Evolutionary conservation across 2,113 vertebrate genomes (phyloP).

Genomic region (Otocyon megalotis): DNA sequence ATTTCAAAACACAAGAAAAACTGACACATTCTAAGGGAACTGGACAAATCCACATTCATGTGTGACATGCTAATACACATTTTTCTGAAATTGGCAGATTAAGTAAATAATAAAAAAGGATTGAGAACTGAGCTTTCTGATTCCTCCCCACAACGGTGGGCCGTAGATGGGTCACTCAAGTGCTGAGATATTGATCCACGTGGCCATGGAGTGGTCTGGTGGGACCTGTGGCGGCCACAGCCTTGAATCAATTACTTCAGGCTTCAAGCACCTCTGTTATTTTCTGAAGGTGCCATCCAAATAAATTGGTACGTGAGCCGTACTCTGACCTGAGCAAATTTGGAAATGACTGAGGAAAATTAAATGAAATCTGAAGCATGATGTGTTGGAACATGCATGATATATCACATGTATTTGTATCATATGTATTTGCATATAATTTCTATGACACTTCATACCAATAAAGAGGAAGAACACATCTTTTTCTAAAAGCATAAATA

Average conservation of each 20-base stretch:
- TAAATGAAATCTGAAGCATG: not conserved
- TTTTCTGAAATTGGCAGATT: conserved; percentile 5
- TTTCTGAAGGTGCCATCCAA: not conserved
- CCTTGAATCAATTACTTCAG: not conserved
- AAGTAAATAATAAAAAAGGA: not conserved
- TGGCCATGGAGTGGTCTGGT: not conserved
- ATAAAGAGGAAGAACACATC: not conserved
- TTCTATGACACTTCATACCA: not conserved
- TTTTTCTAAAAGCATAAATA: not conserved
- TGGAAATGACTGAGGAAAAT: not conserved
- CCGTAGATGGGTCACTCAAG: not conserved
- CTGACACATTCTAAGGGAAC: not conserved
- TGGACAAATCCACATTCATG: not conserved
- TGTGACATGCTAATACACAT: not conserved
- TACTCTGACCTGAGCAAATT: not conserved
- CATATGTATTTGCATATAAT: not conserved
- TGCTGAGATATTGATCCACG: not conserved
- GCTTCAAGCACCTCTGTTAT: not conserved
- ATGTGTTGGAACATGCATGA: not conserved
- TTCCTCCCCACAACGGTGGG: not conserved
- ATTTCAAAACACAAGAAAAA: not conserved
- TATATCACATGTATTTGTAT: not conserved
- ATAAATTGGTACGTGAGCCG: not conserved
- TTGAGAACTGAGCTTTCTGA: not conserved
- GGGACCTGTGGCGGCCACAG: not conserved